Conservation (phyloP, 2,797 vertebrate genomes). For the Garrulus glandarius region DNA sequence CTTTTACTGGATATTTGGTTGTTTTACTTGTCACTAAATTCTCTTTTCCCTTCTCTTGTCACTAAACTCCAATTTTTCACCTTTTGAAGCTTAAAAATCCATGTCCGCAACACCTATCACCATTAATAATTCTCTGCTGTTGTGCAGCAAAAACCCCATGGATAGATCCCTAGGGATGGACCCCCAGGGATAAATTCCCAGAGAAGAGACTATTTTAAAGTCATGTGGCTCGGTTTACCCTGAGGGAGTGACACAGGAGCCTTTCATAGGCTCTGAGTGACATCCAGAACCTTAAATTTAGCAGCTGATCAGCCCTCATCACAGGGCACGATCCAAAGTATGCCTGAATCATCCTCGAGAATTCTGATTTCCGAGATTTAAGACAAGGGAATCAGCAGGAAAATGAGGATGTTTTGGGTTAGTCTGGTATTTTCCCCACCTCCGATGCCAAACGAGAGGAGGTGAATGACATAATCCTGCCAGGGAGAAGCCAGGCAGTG, state of each 20-base stretch:
- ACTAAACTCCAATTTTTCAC: neutral
- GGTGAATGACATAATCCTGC: neutral
- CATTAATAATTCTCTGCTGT: neutral
- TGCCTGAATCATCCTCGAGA: neutral
- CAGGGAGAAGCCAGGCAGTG: neutral
- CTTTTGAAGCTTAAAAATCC: neutral
- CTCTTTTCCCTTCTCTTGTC: neutral
- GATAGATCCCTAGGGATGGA: neutral
- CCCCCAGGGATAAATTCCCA: neutral
- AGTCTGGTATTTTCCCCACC: neutral
- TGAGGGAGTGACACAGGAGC: neutral
- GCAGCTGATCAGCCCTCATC: neutral
- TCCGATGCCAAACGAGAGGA: neutral
- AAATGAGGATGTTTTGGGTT: neutral
- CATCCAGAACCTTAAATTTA: neutral
- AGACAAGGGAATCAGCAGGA: neutral
- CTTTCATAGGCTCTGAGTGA: neutral
- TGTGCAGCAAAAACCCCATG: neutral
- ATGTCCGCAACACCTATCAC: accelerated
- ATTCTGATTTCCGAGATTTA: neutral
- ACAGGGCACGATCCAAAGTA: neutral
- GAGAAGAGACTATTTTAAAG: neutral
- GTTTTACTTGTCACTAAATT: neutral
- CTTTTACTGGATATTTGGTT: neutral
- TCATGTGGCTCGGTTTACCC: neutral